phyloP scores from a whole-genome alignment of 2,797 vertebrate genomes.

The Lemur catta region DNA sequence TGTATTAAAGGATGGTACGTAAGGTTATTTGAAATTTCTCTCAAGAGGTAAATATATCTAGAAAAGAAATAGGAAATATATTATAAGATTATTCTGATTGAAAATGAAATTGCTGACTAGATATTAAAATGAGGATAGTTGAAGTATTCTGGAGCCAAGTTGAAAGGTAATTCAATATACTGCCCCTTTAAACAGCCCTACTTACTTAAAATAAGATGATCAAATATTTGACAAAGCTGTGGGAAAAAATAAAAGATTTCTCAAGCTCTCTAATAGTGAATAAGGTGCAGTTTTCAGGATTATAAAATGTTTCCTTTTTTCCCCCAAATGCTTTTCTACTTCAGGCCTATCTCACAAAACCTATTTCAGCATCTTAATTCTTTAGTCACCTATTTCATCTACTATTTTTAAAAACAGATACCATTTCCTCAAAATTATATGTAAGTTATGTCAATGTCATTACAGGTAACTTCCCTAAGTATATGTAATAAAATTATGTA shows the following conservation, averaged over 20 bases:
- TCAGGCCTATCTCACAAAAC: neutral
- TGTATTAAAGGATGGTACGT: neutral
- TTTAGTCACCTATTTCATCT: neutral
- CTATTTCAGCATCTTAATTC: neutral
- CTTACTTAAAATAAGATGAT: neutral
- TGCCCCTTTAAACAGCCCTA: neutral
- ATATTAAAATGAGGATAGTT: neutral
- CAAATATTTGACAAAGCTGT: neutral
- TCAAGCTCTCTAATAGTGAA: neutral
- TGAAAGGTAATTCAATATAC: neutral
- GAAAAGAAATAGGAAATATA: slow-evolving; percentile 12
- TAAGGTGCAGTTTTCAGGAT: neutral
- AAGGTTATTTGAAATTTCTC: neutral
- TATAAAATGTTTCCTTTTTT: neutral
- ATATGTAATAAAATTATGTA: slow-evolving; percentile 36
- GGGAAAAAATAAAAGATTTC: neutral
- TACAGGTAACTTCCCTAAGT: neutral
- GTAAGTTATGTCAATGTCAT: neutral
- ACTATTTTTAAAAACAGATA: neutral
- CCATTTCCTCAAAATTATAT: neutral
- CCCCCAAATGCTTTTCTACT: neutral
- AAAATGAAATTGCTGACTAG: neutral
- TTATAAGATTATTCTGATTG: neutral
- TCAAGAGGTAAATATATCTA: neutral
- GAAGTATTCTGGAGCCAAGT: neutral